Percentiles rank a stretch among this genome's conserved stretches.
These are phyloP conservation scores for Cavia porcellus DNA, from an alignment of 2,113 vertebrate species.

Conservation along the genomic window DNA sequence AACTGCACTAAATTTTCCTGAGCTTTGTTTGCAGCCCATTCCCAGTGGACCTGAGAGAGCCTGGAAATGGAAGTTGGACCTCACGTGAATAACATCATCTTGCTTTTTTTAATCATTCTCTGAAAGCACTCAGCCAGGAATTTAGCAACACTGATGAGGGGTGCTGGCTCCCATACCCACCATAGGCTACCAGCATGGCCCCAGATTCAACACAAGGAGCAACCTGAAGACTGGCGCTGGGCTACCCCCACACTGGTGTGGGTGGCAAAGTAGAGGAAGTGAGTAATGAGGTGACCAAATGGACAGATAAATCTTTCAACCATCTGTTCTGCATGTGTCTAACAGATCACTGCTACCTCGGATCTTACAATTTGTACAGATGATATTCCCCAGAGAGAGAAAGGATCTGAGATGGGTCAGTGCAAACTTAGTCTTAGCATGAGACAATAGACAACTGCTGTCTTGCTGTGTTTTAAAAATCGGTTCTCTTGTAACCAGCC, in stretches of 20 bases:
- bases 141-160: neutral
- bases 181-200: constrained; percentile 39
- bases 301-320: constrained; percentile 72
- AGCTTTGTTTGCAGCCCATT: neutral
- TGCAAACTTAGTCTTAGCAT: constrained; percentile 80
- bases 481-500: constrained; percentile 31
- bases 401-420: constrained; percentile 81
- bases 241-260: constrained; percentile 60
- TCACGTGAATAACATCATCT: constrained; percentile 25
- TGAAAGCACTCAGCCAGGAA: neutral
- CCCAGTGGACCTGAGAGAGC: neutral
- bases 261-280: constrained; percentile 80
- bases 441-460: constrained; percentile 82
- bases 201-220: constrained; percentile 37
- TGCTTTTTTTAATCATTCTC: constrained; percentile 1
- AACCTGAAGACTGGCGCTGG: constrained; percentile 65
- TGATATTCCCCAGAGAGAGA: constrained; percentile 75
- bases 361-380: constrained; percentile 81
- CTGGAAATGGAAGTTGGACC: neutral
- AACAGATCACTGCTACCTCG: constrained; percentile 82
- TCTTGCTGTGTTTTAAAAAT: constrained; percentile 55
- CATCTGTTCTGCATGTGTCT: constrained; percentile 87
- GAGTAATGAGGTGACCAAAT: constrained; percentile 76
- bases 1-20: neutral
- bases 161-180: neutral